A percentile compares a stretch with the other conserved stretches of the same genome.
Conservation (phyloP, 2,113 vertebrate species). For the Sisor rabdophorus region DNA sequence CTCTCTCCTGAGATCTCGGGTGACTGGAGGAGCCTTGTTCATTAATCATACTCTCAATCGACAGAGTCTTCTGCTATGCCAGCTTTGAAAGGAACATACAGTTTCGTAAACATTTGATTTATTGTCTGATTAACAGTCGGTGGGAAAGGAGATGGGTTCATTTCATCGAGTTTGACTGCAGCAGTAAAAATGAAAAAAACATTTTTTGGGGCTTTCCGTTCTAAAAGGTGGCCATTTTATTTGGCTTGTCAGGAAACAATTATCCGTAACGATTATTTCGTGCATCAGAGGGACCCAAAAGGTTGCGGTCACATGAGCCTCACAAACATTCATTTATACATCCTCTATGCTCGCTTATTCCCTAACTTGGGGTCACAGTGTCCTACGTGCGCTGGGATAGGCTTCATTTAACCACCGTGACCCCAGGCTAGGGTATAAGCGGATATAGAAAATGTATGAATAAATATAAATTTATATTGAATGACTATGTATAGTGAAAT, state of each 20-base stretch:
- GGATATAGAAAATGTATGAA: no score
- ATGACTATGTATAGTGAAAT: no score
- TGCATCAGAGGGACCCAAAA: background rate
- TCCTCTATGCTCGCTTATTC: no score
- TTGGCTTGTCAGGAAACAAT: conserved; percentile 12
- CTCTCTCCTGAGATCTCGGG: conserved; percentile 30
- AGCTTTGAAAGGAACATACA: conserved; percentile 18
- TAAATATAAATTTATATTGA: no score
- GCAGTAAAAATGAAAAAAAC: no score
- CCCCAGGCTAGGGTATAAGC: no score
- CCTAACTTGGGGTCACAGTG: background rate
- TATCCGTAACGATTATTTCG: background rate
- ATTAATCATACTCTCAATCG: conserved; percentile 45
- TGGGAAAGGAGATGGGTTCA: conserved; percentile 21
- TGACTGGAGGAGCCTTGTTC: conserved; percentile 36
- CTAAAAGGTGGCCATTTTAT: conserved; percentile 8
- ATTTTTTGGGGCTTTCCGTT: background rate
- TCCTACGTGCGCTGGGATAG: no score
- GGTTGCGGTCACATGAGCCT: no score
- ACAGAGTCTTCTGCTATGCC: conserved; percentile 13
- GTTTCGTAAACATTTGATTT: conserved; percentile 47
- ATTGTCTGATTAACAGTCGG: conserved; percentile 41
- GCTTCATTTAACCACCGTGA: no score
- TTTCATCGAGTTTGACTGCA: conserved; percentile 25
- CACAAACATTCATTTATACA: no score